Evolutionary conservation across 2,888 invertebrate species (phyloP), one percentile per base, ranked within the genome.

Genomic region (Nomada ferruginata): DNA sequence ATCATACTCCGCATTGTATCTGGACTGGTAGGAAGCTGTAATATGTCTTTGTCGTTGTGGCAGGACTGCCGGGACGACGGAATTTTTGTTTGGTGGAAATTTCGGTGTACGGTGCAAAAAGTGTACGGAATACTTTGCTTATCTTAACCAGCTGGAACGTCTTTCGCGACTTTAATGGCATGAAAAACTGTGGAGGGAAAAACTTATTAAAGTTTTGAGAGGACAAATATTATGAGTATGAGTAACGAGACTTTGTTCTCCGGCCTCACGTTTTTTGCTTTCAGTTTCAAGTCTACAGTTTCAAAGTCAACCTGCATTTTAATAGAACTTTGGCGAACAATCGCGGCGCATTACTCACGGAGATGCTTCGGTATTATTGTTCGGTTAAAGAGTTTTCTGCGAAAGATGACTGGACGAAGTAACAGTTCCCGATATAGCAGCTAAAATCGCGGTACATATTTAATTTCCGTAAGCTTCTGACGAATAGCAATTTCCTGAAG

Each of bases 221-320:
- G 52, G 52, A 65, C 52, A 36, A 52, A 52, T 44, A 52, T 65
- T 65, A 65, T 52, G 65, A 64, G 26, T 64, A 65, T 52, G 65
- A 64, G 26, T 64, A 65, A 65, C n/a, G 65, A 26, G 26, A 29
- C 11, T 29, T 65, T 29, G 2, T 65, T 26, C 65, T 52, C 5
- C n/a, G 36, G n/a, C 10, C 7, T 29, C 50, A 65, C 3, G 13
- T 47, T 15, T 15, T 52, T 52, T 50, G 26, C 52, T 50, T 29
- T 29, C 4, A 5, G 15, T 47, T 47, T 10, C 3, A 47, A 3
- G 36, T 36, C 36, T 36, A 36, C 36, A 36, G 36, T 36, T 50
- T 18, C 47, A 65, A 52, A 50, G 11, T 50, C 50, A 64, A 23
- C 64, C 13, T 20, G 11, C 18, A 18, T 64, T 64, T 29, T 26